Conservation (phyloP, 37 sponge, comb jelly and placozoan species). For the Oscarella lobularis region DNA sequence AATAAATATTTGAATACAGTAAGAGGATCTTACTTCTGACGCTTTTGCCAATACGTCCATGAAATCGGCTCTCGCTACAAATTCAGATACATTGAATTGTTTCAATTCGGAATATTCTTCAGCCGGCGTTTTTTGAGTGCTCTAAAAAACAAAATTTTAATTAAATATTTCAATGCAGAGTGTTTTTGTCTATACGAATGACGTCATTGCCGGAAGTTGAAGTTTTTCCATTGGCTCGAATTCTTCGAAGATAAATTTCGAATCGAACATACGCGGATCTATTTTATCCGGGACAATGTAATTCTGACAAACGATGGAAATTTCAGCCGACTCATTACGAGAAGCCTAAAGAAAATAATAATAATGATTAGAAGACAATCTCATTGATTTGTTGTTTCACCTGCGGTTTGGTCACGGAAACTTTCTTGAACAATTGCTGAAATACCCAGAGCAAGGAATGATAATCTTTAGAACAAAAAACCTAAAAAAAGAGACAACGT, state of each 20-base stretch:
- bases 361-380: too few species aligned
- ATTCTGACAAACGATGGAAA: slow-evolving; percentile 85
- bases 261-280: slow-evolving; percentile 84
- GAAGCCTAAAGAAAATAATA: too few species aligned
- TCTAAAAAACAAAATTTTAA: background rate
- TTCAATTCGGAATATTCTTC: background rate
- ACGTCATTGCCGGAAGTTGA: too few species aligned
- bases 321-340: slow-evolving; percentile 90
- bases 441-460: slow-evolving; percentile 81
- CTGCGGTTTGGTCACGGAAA: slow-evolving; percentile 93
- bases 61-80: background rate
- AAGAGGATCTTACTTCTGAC: too few species aligned
- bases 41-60: background rate
- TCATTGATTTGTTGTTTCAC: too few species aligned
- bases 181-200: too few species aligned
- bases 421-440: slow-evolving; percentile 88
- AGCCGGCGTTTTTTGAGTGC: background rate
- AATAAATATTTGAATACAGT: too few species aligned
- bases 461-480: slow-evolving; percentile 96
- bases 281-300: slow-evolving; percentile 76
- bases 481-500: slow-evolving; percentile 15
- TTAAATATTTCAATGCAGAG: too few species aligned
- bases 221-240: background rate
- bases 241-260: slow-evolving; percentile 63
- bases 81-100: background rate